These are phyloP conservation scores for Casuarius casuarius DNA, from an alignment of 2,113 vertebrate genomes.

Conservation along the genomic window DNA sequence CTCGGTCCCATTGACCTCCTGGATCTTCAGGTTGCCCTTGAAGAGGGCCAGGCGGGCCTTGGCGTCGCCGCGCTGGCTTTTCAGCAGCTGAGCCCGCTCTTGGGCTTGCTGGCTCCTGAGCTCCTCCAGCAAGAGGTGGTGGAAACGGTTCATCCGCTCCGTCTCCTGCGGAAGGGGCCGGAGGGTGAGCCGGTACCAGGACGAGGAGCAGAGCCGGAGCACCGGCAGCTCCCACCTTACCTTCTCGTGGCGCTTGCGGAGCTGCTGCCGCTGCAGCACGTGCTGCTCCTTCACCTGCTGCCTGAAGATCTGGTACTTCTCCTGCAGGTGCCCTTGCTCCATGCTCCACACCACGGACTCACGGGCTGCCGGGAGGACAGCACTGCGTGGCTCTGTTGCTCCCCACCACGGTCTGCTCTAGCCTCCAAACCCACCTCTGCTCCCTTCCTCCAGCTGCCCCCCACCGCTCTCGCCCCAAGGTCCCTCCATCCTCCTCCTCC, in stretches of 20 bases:
- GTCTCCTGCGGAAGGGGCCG: constrained; percentile 57
- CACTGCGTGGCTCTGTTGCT: background rate
- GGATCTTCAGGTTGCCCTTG: constrained; percentile 68
- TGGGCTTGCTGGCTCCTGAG: constrained; percentile 61
- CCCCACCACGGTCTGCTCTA: background rate
- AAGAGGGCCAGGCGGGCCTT: constrained; percentile 61
- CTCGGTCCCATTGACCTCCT: constrained; percentile 34
- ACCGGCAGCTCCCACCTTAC: background rate
- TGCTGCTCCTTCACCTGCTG: constrained; percentile 80
- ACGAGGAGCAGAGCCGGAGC: rapidly evolving
- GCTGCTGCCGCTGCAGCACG: constrained; percentile 70
- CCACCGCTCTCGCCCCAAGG: too few species aligned
- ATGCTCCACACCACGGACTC: constrained; percentile 75
- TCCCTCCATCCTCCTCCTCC: background rate
- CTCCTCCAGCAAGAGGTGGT: constrained; percentile 71
- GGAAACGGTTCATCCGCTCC: constrained; percentile 72
- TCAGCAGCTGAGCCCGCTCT: constrained; percentile 64
- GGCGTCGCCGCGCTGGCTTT: constrained; percentile 58
- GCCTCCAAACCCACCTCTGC: too few species aligned
- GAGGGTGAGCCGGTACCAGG: background rate
- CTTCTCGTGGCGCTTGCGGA: constrained; percentile 76
- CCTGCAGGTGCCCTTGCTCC: constrained; percentile 77
- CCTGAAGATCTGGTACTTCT: constrained; percentile 79
- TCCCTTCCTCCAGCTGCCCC: too few species aligned
- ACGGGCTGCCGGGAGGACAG: constrained; percentile 47